Conservation (phyloP, 2,113 vertebrate species). For the Eira barbara region DNA sequence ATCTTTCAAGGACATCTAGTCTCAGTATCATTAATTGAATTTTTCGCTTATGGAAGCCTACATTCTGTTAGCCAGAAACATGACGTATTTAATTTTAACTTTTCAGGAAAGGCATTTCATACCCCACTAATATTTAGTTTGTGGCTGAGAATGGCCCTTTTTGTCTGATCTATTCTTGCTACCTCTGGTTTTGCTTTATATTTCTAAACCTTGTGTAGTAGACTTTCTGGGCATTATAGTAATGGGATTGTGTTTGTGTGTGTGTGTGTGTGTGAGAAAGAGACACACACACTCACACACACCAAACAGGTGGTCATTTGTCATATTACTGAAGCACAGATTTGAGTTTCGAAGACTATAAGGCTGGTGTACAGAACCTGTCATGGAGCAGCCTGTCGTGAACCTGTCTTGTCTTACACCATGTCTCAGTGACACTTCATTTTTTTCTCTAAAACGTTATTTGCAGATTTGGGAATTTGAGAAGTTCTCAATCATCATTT, state of each 20-base stretch:
- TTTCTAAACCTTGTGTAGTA: not conserved
- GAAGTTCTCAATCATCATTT: not conserved
- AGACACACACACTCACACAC: too few species aligned
- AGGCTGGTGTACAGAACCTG: not conserved
- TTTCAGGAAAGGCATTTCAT: not conserved
- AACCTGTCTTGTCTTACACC: not conserved
- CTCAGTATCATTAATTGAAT: not conserved
- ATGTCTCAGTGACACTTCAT: not conserved
- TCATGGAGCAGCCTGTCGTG: not conserved
- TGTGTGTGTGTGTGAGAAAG: not conserved
- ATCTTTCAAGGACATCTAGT: not conserved
- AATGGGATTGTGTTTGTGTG: not conserved
- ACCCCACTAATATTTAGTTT: not conserved
- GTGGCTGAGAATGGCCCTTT: not conserved
- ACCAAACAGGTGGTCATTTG: not conserved
- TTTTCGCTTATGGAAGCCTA: not conserved
- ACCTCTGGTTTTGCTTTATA: not conserved
- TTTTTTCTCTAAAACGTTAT: not conserved
- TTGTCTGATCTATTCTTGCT: not conserved
- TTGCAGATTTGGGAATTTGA: not conserved
- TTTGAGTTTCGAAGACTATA: not conserved
- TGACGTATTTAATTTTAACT: not conserved
- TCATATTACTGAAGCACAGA: conserved; percentile 4
- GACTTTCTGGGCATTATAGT: not conserved
- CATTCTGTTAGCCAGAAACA: not conserved